Percentiles rank a stretch among this genome's conserved stretches.
Conservation (phyloP, 2,888 invertebrate species). For the Frankliniella intonsa region DNA sequence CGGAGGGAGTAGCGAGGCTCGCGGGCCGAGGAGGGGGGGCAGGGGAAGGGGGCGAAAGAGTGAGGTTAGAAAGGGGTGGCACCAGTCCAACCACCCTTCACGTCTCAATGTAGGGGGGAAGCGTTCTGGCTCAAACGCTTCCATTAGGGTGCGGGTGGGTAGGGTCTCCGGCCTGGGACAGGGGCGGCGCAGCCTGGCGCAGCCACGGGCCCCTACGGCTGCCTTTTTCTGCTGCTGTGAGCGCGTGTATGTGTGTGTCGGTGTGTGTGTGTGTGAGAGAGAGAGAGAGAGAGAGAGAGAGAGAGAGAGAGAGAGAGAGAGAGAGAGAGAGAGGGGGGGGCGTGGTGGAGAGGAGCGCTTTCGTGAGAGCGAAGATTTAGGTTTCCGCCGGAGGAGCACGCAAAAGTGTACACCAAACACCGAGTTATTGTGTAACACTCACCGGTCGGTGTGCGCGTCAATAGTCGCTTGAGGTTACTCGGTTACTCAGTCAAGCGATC, state of each 20-base stretch:
- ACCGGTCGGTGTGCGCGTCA: too few relatives aligned
- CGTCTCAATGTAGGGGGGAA: constrained; percentile 10
- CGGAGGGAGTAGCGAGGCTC: not conserved
- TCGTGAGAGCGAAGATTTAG: too few relatives aligned
- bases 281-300: not conserved
- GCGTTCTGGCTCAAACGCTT: not conserved
- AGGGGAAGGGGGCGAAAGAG: not conserved
- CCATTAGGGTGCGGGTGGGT: constrained; percentile 8
- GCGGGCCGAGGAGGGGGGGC: not conserved
- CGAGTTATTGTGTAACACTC: too few relatives aligned
- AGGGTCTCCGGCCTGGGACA: too few relatives aligned
- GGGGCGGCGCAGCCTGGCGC: not conserved
- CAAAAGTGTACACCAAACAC: too few relatives aligned
- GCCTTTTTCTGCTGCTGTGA: not conserved
- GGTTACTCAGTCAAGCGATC: too few relatives aligned
- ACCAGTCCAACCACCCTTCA: constrained; percentile 8
- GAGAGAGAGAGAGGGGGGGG: not conserved
- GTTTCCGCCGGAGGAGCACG: too few relatives aligned
- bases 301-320: not conserved
- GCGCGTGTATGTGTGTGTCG: not conserved
- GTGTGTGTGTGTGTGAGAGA: not conserved
- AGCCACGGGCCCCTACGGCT: not conserved
- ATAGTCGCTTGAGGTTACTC: too few relatives aligned
- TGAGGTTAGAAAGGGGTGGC: not conserved
- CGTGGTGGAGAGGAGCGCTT: too few relatives aligned